Evolutionary conservation across 2,797 vertebrate genomes (phyloP).

Genomic region (Gadopsis bispinosus): DNA sequence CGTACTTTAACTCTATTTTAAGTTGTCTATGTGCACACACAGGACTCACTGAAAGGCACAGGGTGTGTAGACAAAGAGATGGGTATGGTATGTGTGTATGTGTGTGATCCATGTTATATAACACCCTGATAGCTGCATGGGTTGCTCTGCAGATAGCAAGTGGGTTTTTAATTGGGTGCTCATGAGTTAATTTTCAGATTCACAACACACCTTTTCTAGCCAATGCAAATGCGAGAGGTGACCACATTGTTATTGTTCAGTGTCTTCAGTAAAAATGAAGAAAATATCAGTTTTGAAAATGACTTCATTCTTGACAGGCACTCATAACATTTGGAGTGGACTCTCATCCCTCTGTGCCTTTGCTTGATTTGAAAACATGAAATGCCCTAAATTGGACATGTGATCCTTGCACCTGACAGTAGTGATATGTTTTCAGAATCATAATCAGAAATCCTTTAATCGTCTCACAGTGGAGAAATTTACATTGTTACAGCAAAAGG

Average conservation of each 20-base stretch:
- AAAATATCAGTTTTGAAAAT: not conserved
- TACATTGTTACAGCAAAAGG: too few species aligned
- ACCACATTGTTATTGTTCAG: not conserved
- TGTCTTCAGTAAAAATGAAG: not conserved
- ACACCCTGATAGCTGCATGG: constrained; percentile 31
- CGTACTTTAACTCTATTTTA: constrained; percentile 87
- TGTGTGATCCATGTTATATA: constrained; percentile 52
- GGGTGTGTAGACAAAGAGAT: constrained; percentile 58
- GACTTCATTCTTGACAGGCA: not conserved
- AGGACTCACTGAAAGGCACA: constrained; percentile 50
- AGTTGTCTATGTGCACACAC: constrained; percentile 54
- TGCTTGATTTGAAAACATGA: not conserved
- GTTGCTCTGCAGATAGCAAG: constrained; percentile 12
- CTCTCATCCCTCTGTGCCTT: too few species aligned
- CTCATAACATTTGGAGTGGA: not conserved
- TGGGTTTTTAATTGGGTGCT: not conserved
- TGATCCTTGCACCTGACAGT: not conserved
- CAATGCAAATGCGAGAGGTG: not conserved
- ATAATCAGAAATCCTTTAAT: too few species aligned
- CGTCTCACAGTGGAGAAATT: too few species aligned
- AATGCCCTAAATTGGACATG: not conserved
- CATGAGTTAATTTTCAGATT: not conserved
- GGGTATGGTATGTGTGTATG: not conserved
- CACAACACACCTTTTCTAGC: not conserved
- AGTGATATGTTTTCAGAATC: not conserved